Percentiles rank a stretch among this genome's conserved stretches.
Evolutionary conservation across 64 coral and sea anemone species (phyloP).

Genomic region (Acropora tenuis): DNA sequence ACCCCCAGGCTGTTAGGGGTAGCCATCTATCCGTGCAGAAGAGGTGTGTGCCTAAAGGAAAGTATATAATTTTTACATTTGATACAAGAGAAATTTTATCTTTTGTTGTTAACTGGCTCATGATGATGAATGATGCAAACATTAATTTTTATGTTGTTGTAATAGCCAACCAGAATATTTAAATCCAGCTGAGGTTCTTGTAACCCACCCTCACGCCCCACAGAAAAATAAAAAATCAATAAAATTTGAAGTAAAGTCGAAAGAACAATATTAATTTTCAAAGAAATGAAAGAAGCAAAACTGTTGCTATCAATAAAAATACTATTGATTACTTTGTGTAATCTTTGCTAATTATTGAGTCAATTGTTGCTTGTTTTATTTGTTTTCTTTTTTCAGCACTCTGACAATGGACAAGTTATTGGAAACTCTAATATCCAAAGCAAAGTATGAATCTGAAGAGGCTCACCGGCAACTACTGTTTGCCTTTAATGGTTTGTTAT

Average conservation of each 20-base stretch:
- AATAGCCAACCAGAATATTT: no score
- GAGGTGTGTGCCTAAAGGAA: slow-evolving; percentile 31
- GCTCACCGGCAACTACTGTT: slow-evolving; percentile 93
- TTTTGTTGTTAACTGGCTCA: no score
- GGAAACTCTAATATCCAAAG: slow-evolving; percentile 85
- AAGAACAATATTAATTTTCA: no score
- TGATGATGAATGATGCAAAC: no score
- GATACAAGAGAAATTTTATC: no score
- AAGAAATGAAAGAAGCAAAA: background rate
- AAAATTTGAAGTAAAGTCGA: no score
- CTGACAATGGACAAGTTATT: slow-evolving; percentile 97
- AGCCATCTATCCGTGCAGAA: slow-evolving; percentile 90
- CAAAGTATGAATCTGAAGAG: slow-evolving; percentile 92
- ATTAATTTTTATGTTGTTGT: no score
- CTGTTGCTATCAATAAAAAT: background rate
- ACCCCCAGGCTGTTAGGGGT: slow-evolving; percentile 96
- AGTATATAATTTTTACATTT: background rate
- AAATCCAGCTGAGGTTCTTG: no score
- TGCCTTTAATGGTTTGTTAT: slow-evolving; percentile 83
- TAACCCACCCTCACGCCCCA: no score
- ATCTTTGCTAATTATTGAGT: no score
- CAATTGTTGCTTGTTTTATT: background rate
- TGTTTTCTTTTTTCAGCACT: slow-evolving; percentile 51
- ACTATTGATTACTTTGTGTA: no score
- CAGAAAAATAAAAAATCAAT: no score